phyloP scores from a whole-genome alignment of 2,113 vertebrate species.

The Porphyrio hochstetteri region DNA sequence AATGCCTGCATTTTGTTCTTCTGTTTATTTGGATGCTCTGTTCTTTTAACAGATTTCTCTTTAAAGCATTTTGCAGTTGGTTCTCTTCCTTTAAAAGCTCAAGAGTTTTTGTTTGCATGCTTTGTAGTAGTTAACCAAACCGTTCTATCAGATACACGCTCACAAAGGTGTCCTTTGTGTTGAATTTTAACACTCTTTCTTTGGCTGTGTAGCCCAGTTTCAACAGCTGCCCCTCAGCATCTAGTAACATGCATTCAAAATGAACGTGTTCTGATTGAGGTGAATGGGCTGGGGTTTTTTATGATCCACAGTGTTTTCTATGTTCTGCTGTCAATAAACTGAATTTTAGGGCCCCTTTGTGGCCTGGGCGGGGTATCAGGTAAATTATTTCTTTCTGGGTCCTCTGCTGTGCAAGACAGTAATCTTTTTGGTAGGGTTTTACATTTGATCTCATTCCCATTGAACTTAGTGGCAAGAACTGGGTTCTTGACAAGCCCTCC shows the following conservation, averaged over 20 bases:
- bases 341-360: not conserved
- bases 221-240: not conserved
- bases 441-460: not conserved
- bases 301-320: not conserved
- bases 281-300: not conserved
- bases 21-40: not conserved
- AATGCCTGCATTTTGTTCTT: not conserved
- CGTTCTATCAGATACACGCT: not conserved
- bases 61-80: not conserved
- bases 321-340: not conserved
- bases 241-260: not conserved
- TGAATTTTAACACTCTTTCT: not conserved
- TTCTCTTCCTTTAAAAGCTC: not conserved
- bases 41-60: not conserved
- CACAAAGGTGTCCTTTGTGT: not conserved
- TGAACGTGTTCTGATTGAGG: not conserved
- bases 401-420: not conserved
- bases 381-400: conserved; percentile 5
- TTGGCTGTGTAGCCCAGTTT: not conserved
- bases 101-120: not conserved
- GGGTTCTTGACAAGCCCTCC: not conserved
- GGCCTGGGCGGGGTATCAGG: not conserved
- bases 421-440: not conserved
- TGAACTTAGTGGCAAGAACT: not conserved
- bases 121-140: not conserved